These are phyloP conservation scores for Anoplopoma fimbria DNA, from an alignment of 2,113 vertebrate genomes.

Conservation along the genomic window DNA sequence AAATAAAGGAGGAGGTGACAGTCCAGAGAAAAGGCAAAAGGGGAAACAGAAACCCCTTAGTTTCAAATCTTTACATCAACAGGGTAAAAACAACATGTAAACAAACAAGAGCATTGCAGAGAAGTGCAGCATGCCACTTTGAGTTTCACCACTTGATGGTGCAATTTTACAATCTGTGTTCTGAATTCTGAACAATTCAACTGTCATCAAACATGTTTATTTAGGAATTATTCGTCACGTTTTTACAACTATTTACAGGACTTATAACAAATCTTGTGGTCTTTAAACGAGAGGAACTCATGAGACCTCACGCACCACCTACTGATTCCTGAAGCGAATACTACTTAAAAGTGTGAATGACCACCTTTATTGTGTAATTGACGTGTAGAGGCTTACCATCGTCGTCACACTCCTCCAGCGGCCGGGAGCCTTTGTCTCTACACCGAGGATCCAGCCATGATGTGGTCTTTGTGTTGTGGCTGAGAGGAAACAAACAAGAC, in stretches of 20 bases:
- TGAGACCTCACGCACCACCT: slow-evolving; percentile 35
- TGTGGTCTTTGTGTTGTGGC: slow-evolving; percentile 99
- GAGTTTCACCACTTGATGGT: slow-evolving; percentile 75
- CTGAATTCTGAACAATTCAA: not conserved
- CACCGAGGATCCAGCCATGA: slow-evolving; percentile 99
- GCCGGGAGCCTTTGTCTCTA: slow-evolving; percentile 94
- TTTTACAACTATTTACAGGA: not conserved
- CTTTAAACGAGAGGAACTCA: slow-evolving; percentile 4
- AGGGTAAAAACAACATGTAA: slow-evolving; percentile 14
- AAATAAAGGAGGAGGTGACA: slow-evolving; percentile 52
- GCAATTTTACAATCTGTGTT: slow-evolving; percentile 64
- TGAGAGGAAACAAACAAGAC: slow-evolving; percentile 76
- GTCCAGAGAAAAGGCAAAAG: slow-evolving; percentile 48
- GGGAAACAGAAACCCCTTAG: slow-evolving; percentile 65
- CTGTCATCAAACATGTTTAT: not conserved
- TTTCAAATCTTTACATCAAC: slow-evolving; percentile 24
- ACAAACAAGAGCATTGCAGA: not conserved
- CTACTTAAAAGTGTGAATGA: slow-evolving; percentile 15
- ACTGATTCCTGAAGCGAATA: slow-evolving; percentile 31
- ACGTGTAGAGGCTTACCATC: slow-evolving; percentile 89
- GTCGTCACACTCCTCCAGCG: slow-evolving; percentile 98
- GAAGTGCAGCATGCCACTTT: slow-evolving; percentile 5
- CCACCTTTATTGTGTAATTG: slow-evolving; percentile 10
- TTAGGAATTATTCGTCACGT: not conserved
- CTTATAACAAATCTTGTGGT: not conserved